Evolutionary conservation across 2,888 invertebrate species (phyloP).

Genomic region (Lamellibrachia columna): DNA sequence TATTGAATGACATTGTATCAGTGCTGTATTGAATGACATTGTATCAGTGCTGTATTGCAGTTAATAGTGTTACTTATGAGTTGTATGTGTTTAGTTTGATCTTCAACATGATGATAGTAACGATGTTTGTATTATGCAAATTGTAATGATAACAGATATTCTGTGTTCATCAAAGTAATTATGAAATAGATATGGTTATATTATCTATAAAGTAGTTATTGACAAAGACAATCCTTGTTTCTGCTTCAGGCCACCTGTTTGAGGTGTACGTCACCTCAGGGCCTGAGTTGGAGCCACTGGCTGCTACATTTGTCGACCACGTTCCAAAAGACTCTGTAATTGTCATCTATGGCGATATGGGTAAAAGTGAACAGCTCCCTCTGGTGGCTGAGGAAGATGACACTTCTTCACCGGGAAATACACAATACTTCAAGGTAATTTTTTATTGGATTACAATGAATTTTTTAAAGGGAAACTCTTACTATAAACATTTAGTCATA

Average conservation of each 20-base stretch:
- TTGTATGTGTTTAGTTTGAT: no score
- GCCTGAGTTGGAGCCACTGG: neutral
- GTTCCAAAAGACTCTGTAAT: conserved; percentile 25
- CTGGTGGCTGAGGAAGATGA: conserved; percentile 27
- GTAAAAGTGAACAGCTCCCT: conserved; percentile 48
- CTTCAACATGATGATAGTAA: no score
- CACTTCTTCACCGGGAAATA: conserved; percentile 54
- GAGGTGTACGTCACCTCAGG: neutral
- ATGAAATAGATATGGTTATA: neutral
- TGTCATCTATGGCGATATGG: conserved; percentile 59
- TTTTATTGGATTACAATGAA: neutral
- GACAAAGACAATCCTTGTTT: neutral
- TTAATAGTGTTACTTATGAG: neutral
- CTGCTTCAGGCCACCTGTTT: neutral
- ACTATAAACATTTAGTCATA: neutral
- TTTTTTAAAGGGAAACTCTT: no score
- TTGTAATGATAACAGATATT: neutral
- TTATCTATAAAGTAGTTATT: conserved; percentile 47
- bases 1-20: no score
- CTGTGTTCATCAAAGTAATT: neutral
- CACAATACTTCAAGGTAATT: conserved; percentile 56
- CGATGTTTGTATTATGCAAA: neutral
- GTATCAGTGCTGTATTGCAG: neutral
- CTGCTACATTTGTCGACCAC: neutral
- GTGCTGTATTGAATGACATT: no score